Evolutionary conservation across 1,140 invertebrate genomes (phyloP).

Genomic region (Diprion similis): DNA sequence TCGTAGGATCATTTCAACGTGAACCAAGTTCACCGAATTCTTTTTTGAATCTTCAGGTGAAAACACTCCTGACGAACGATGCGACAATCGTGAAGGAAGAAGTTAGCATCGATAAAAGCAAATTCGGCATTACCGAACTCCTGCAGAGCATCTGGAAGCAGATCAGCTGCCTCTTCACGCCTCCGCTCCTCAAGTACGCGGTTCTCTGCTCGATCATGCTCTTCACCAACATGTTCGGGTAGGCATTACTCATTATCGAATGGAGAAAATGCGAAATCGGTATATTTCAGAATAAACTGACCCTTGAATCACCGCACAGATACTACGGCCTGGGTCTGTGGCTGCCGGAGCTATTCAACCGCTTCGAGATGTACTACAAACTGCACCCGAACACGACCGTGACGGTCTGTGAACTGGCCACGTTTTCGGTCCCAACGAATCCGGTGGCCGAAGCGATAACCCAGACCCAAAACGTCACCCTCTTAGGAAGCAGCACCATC

Average conservation of each 20-base stretch:
- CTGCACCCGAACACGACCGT: constrained; percentile 57
- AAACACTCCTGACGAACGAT: constrained; percentile 19
- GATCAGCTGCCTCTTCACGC: constrained; percentile 61
- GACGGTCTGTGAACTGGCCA: constrained; percentile 60
- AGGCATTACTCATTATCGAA: constrained; percentile 40
- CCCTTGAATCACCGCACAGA: constrained; percentile 47
- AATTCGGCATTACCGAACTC: constrained; percentile 37
- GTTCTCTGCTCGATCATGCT: constrained; percentile 65
- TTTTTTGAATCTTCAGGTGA: constrained; percentile 20
- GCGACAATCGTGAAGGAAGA: constrained; percentile 15
- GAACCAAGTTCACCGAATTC: background rate
- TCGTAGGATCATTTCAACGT: too few relatives aligned
- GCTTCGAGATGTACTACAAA: constrained; percentile 61
- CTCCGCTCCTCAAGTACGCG: constrained; percentile 63
- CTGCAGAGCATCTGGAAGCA: constrained; percentile 63
- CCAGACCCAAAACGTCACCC: background rate
- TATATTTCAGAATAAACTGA: too few relatives aligned
- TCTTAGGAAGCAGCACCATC: background rate
- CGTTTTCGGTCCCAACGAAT: constrained; percentile 11
- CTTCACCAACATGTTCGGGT: constrained; percentile 75
- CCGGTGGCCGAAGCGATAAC: constrained; percentile 3
- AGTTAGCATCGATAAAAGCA: background rate
- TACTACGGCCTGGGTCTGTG: constrained; percentile 75
- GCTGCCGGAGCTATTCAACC: constrained; percentile 72
- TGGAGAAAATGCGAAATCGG: too few relatives aligned